Base-by-base conservation (phyloP, 2,113 vertebrate genomes). In the Cheilinus undulatus region DNA sequence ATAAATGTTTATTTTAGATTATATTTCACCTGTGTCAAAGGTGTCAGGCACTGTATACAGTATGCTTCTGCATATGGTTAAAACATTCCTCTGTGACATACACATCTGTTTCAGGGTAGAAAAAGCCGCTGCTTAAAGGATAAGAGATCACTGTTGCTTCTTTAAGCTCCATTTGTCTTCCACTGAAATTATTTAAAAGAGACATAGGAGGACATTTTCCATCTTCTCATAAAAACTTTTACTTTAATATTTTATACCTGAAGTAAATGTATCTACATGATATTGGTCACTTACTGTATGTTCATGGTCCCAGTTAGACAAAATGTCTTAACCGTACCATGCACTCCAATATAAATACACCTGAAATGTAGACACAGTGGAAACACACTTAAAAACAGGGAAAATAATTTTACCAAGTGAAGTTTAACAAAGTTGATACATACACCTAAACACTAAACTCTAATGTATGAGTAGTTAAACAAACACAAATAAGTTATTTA, bases 61-160 rank as follows among this genome's bases (percentile, higher is more conserved):
- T 42, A 15, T 24, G 67, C 30, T 48, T 28, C 50, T 60, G 60
- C 66, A 61, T 42, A 67, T n/a, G 13, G 20, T 23, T n/a, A 17
- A 70, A 71, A 36, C 69, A 85, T 86, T 87, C 61, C 76, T 69
- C 56, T 52, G 46, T 85, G 76, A 54, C 70, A 67, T 8, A 22
- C 43, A 67, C 59, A 78, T 85, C 70, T 83, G 67, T 83, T 71
- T 67, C 56, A 46, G 19, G 34, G 34, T 17, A 48, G 19, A 20
- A 57, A 68, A 76, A 71, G 56, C 76, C 69, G 65, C 76, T 74
- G 74, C 61, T 57, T 50, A 8, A 32, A 53, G 30, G 53, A 59
- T 3, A 34, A 22, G 34, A 61, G 61, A 66, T 65, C 62, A 27
- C 3, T 19, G 17, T 27, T 15, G 66, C 46, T 57, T 78, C 15